Conservation (phyloP, 2,888 invertebrate species). For the Spilosoma lubricipeda region DNA sequence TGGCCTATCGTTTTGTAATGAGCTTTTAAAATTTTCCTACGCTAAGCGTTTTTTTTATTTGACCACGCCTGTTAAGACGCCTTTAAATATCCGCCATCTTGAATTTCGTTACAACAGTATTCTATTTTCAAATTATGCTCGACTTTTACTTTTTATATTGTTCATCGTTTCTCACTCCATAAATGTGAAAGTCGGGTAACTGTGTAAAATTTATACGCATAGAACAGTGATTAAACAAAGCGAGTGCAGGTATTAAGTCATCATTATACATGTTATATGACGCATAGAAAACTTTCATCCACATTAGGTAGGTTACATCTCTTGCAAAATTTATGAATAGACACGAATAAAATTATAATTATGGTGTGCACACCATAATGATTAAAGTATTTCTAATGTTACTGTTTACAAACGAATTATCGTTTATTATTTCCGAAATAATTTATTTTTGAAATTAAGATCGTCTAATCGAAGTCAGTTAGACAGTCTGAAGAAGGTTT, state of each 20-base stretch:
- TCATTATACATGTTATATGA: slow-evolving; percentile 35
- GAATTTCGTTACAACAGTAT: slow-evolving; percentile 20
- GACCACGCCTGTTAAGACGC: not conserved
- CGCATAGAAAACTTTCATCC: slow-evolving; percentile 19
- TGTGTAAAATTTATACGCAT: slow-evolving; percentile 19
- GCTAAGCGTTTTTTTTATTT: not conserved
- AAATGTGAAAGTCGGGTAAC: slow-evolving; percentile 35
- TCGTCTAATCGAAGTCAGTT: not conserved
- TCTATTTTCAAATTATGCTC: slow-evolving; percentile 22
- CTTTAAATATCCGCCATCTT: slow-evolving; percentile 24
- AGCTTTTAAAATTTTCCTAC: not conserved
- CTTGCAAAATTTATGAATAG: slow-evolving; percentile 11
- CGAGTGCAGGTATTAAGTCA: slow-evolving; percentile 30
- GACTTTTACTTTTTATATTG: slow-evolving; percentile 37
- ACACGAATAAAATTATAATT: not conserved
- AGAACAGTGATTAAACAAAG: slow-evolving; percentile 38
- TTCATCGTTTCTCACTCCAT: slow-evolving; percentile 36
- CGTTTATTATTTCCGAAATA: not conserved
- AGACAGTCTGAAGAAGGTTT: not conserved
- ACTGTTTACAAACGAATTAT: not conserved
- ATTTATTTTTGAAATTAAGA: not conserved
- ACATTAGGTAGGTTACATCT: not conserved
- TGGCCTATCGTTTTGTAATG: not conserved
- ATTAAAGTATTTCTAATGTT: not conserved
- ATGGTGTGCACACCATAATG: not conserved